These are phyloP conservation scores for Emydura subglobosa DNA, from an alignment of 2,113 vertebrate species.

Conservation along the genomic window DNA sequence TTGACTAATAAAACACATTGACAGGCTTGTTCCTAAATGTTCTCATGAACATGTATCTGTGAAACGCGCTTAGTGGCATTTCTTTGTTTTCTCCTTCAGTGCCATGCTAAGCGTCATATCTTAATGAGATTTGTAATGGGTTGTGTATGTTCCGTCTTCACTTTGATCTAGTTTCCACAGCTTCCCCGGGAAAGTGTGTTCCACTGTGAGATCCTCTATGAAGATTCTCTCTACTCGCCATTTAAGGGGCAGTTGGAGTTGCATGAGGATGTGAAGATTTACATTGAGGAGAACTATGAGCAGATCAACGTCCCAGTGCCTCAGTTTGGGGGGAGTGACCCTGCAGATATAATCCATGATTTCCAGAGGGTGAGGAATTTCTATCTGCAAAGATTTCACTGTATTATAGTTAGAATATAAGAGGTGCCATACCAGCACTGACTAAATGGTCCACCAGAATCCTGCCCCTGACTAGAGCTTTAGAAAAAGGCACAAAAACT, in stretches of 20 bases:
- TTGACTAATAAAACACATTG: background rate
- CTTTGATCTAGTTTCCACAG: conserved; percentile 66
- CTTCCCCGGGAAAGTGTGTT: conserved; percentile 89
- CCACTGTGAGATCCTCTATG: conserved; percentile 89
- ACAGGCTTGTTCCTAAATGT: background rate
- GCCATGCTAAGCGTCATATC: rapidly evolving
- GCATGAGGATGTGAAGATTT: conserved; percentile 93
- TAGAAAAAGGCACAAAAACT: background rate
- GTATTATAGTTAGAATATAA: background rate
- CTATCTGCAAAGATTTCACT: background rate
- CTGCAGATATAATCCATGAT: conserved; percentile 95
- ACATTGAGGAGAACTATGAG: conserved; percentile 92
- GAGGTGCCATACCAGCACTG: rapidly evolving
- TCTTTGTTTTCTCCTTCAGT: background rate
- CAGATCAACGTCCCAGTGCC: conserved; percentile 91
- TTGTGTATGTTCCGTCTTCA: background rate
- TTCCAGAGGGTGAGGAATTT: conserved; percentile 88
- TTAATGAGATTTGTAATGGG: background rate
- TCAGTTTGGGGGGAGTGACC: conserved; percentile 90
- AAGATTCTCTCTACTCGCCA: conserved; percentile 86
- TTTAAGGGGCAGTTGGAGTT: conserved; percentile 86
- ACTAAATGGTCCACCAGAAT: rapidly evolving
- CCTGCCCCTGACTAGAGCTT: background rate
- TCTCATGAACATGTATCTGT: background rate
- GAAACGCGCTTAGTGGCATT: background rate